Conservation (phyloP, 2,888 invertebrate species). For the Athalia rosae region DNA sequence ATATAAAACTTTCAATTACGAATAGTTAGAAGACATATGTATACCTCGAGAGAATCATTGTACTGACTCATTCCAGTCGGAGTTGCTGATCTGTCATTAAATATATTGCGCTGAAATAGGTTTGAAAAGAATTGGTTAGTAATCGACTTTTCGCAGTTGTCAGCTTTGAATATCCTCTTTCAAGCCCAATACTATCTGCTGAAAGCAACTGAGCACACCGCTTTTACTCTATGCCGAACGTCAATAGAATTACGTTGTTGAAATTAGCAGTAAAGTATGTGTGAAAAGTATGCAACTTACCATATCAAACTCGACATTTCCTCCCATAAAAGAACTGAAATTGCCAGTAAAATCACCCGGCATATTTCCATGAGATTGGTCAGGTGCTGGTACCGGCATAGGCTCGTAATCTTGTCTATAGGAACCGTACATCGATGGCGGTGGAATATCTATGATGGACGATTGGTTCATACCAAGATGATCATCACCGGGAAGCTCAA, state of each 20-base stretch:
- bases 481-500: slow-evolving; percentile 81
- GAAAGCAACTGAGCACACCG: too few relatives aligned
- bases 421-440: slow-evolving; percentile 70
- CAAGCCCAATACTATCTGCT: too few relatives aligned
- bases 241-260: not conserved
- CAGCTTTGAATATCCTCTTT: not conserved
- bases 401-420: slow-evolving; percentile 70
- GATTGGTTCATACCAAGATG: slow-evolving; percentile 62
- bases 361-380: slow-evolving; percentile 60
- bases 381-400: slow-evolving; percentile 65
- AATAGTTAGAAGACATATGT: not conserved
- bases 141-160: slow-evolving; percentile 12
- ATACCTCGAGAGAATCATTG: slow-evolving; percentile 68
- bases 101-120: slow-evolving; percentile 68
- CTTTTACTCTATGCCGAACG: too few relatives aligned
- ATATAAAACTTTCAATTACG: not conserved
- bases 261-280: not conserved
- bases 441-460: slow-evolving; percentile 66
- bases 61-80: slow-evolving; percentile 63
- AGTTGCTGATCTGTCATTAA: slow-evolving; percentile 66
- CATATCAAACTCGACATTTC: slow-evolving; percentile 78
- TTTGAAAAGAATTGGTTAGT: slow-evolving; percentile 8
- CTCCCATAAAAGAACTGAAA: slow-evolving; percentile 80
- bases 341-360: slow-evolving; percentile 75
- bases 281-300: slow-evolving; percentile 57